These are phyloP conservation scores for Triops longicaudatus DNA, from an alignment of 1,140 invertebrate species.

Conservation along the genomic window DNA sequence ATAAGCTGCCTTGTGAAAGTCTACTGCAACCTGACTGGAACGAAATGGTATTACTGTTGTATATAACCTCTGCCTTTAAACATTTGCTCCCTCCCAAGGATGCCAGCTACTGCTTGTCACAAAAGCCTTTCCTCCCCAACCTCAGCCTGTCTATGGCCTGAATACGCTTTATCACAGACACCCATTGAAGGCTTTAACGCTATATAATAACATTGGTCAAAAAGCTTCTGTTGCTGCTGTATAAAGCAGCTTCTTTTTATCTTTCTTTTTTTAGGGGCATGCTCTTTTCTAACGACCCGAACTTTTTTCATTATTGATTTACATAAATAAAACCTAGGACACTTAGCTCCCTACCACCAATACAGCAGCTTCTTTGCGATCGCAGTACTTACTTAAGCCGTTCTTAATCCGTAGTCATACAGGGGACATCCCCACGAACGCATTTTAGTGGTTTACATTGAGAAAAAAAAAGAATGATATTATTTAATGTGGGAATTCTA, in stretches of 20 bases:
- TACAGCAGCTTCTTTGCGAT: background rate
- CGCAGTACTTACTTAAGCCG: background rate
- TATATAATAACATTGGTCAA: constrained; percentile 8
- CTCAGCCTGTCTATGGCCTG: background rate
- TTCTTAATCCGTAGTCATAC: background rate
- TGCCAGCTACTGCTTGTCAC: background rate
- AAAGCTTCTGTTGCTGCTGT: constrained; percentile 12
- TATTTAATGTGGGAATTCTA: background rate
- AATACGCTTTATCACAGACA: constrained; percentile 1
- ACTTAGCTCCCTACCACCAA: background rate
- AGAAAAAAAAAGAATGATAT: background rate
- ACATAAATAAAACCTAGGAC: background rate
- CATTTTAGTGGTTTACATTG: background rate
- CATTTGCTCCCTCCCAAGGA: background rate
- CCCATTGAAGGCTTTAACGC: constrained; percentile 2
- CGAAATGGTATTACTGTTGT: background rate
- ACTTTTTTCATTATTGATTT: background rate
- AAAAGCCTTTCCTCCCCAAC: background rate
- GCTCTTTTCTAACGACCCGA: background rate
- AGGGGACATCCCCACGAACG: background rate
- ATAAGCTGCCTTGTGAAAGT: background rate
- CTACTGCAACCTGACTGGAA: background rate
- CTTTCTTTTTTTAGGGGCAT: background rate
- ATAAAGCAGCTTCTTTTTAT: constrained; percentile 3
- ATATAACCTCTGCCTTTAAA: background rate